A percentile compares a stretch with the other conserved stretches of the same genome.
Evolutionary conservation across 2,113 vertebrate genomes (phyloP).

Genomic region (Syrrhaptes paradoxus): DNA sequence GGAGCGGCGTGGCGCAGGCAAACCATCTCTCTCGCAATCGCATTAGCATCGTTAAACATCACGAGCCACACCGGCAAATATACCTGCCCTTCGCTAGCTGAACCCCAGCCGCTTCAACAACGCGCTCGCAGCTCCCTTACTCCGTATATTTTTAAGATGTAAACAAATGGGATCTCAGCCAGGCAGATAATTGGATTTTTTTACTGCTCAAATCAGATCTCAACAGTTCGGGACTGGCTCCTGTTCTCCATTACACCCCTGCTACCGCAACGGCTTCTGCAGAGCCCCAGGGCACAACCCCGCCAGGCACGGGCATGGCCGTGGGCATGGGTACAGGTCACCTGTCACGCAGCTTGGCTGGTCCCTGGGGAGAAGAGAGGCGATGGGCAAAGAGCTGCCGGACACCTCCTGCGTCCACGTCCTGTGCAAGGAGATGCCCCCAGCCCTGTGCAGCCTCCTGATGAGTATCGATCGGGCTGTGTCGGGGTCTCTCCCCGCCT

Average conservation of each 20-base stretch:
- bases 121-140: background rate
- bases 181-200: conserved; percentile 68
- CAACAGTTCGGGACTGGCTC: background rate
- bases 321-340: accelerated
- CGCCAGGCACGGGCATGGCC: accelerated
- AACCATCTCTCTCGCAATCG: background rate
- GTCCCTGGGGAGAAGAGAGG: background rate
- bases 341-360: accelerated
- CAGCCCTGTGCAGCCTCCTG: background rate
- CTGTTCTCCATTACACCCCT: background rate
- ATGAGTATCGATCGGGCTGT: accelerated
- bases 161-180: conserved; percentile 55
- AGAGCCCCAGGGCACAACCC: accelerated
- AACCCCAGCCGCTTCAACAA: background rate
- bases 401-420: background rate
- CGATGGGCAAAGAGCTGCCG: background rate
- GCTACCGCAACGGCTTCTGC: background rate
- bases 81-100: background rate
- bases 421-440: background rate
- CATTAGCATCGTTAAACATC: conserved; percentile 33
- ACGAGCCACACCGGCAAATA: conserved; percentile 1
- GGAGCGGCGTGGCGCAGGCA: background rate
- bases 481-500: background rate
- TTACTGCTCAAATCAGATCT: conserved; percentile 7
- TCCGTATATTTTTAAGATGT: background rate